Evolutionary conservation across 2,888 invertebrate species (phyloP).

Genomic region (Mimumesa dahlbomi): DNA sequence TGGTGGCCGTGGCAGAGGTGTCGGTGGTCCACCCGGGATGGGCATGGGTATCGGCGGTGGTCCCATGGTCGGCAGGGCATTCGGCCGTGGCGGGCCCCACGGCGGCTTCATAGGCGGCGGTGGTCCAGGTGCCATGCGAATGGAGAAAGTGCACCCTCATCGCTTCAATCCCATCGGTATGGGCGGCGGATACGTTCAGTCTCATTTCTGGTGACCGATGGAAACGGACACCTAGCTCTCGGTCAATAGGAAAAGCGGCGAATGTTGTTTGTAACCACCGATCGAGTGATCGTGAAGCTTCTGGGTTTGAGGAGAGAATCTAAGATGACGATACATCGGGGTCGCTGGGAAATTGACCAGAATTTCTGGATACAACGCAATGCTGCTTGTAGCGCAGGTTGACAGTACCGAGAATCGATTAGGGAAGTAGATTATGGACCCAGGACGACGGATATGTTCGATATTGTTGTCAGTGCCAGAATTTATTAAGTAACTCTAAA

Average conservation of each 20-base stretch:
- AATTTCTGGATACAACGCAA: too few relatives aligned
- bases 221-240: conserved; percentile 31
- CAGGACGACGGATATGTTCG: too few relatives aligned
- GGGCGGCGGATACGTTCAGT: conserved; percentile 78
- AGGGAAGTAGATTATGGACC: too few relatives aligned
- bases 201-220: conserved; percentile 78
- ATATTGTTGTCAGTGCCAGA: too few relatives aligned
- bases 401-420: too few relatives aligned
- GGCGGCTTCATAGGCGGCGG: conserved; percentile 73
- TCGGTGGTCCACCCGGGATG: conserved; percentile 60
- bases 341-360: too few relatives aligned
- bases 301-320: not conserved
- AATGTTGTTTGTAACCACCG: conserved; percentile 34
- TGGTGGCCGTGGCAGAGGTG: conserved; percentile 51
- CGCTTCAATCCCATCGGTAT: conserved; percentile 79
- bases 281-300: conserved; percentile 48
- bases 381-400: too few relatives aligned
- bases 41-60: conserved; percentile 69
- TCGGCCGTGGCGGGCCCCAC: conserved; percentile 75
- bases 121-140: conserved; percentile 78
- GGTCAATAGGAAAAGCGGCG: too few relatives aligned
- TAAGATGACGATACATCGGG: too few relatives aligned
- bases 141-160: conserved; percentile 79
- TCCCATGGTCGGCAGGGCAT: conserved; percentile 73
- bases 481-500: too few relatives aligned